Conservation (phyloP, 2,888 invertebrate species). For the Lymantria dispar region DNA sequence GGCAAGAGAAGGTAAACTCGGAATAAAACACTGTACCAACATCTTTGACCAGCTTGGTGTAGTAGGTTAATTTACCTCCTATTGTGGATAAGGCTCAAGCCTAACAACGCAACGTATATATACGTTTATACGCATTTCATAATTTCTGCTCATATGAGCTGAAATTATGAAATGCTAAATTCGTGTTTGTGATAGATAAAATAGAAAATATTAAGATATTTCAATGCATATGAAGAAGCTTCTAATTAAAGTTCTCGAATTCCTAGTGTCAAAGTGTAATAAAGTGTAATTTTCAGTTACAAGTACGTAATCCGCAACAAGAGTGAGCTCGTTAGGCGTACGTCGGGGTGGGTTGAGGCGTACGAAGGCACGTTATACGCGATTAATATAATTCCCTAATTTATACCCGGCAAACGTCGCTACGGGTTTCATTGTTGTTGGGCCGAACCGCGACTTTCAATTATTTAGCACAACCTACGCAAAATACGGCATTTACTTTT, state of each 20-base stretch:
- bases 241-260: slow-evolving; percentile 34
- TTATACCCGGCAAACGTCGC: slow-evolving; percentile 62
- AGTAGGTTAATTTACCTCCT: too few species aligned
- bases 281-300: slow-evolving; percentile 39
- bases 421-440: slow-evolving; percentile 53
- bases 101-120: too few species aligned
- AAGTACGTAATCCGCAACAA: slow-evolving; percentile 36
- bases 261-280: slow-evolving; percentile 35
- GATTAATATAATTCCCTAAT: slow-evolving; percentile 76
- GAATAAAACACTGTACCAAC: too few species aligned
- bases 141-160: too few species aligned
- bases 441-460: slow-evolving; percentile 64
- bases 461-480: slow-evolving; percentile 49
- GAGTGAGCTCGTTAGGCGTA: slow-evolving; percentile 42
- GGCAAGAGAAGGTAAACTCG: too few species aligned
- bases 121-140: too few species aligned
- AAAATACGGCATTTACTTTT: slow-evolving; percentile 40
- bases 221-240: too few species aligned
- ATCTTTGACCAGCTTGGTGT: too few species aligned
- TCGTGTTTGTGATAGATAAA: too few species aligned
- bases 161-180: too few species aligned
- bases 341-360: slow-evolving; percentile 12
- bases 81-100: too few species aligned
- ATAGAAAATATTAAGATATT: too few species aligned
- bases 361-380: slow-evolving; percentile 48